Conservation (phyloP, 2,113 vertebrate species). For the Ploceus nigricollis region DNA sequence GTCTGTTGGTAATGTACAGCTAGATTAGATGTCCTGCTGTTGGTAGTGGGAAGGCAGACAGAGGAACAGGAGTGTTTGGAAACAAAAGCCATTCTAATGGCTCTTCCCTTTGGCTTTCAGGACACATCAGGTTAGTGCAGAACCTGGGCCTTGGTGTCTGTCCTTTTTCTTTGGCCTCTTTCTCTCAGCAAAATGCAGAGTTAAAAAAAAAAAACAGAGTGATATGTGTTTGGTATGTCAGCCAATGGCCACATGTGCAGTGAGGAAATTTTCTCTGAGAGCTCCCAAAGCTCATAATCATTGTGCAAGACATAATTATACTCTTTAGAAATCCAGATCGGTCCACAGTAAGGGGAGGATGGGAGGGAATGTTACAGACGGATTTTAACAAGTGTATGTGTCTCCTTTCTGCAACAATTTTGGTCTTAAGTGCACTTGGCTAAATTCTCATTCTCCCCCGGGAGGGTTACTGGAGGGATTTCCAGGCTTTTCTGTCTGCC, state of each 20-base stretch:
- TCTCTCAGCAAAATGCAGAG: slow-evolving; percentile 4
- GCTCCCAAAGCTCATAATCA: slow-evolving; percentile 66
- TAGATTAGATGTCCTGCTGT: neutral
- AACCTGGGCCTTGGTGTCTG: neutral
- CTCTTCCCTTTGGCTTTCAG: neutral
- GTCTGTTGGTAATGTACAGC: neutral
- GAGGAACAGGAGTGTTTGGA: neutral
- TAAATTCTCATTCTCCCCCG: slow-evolving; percentile 42
- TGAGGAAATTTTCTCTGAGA: slow-evolving; percentile 60
- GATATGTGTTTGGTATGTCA: slow-evolving; percentile 49
- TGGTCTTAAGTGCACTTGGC: slow-evolving; percentile 51
- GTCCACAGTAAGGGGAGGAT: slow-evolving; percentile 36
- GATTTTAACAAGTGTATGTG: slow-evolving; percentile 53
- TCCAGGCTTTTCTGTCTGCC: slow-evolving; percentile 55
- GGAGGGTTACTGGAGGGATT: slow-evolving; percentile 51
- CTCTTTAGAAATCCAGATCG: slow-evolving; percentile 65
- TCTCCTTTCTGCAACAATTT: slow-evolving; percentile 54
- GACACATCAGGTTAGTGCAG: neutral
- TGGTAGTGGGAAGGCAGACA: neutral
- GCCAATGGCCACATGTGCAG: slow-evolving; percentile 65
- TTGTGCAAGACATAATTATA: slow-evolving; percentile 67
- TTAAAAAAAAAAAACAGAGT: neutral
- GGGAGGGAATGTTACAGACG: slow-evolving; percentile 11
- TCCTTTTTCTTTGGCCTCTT: neutral
- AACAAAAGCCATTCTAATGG: neutral